phyloP scores from a whole-genome alignment of 2,113 vertebrate species.

The Clarias gariepinus region DNA sequence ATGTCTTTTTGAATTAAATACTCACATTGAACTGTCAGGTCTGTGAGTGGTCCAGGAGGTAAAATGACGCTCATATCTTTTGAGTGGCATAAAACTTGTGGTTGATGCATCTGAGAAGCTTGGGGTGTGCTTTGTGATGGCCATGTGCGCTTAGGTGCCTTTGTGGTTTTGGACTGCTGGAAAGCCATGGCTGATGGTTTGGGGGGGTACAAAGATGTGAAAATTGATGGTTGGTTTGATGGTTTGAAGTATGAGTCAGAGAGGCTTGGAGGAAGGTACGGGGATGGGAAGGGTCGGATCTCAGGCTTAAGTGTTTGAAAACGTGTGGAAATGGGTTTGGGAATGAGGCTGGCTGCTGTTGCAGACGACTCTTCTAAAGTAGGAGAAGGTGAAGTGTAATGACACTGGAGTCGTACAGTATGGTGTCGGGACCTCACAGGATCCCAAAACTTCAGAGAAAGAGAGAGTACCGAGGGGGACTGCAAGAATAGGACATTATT shows the following conservation, averaged over 20 bases:
- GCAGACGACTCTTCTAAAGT: not conserved
- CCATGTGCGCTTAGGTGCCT: not conserved
- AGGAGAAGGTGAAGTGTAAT: slow-evolving; percentile 10
- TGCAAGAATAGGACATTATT: slow-evolving; percentile 23
- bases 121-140: not conserved
- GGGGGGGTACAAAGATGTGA: not conserved
- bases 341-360: not conserved
- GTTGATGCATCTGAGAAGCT: slow-evolving; percentile 21
- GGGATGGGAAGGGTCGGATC: not conserved
- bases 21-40: slow-evolving; percentile 64
- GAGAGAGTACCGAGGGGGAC: slow-evolving; percentile 55
- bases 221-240: not conserved
- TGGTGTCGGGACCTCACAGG: slow-evolving; percentile 36
- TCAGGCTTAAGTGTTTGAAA: not conserved
- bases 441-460: slow-evolving; percentile 68
- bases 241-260: not conserved
- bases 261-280: not conserved
- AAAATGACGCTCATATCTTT: slow-evolving; percentile 67
- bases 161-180: not conserved
- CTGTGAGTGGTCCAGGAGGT: slow-evolving; percentile 63
- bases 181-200: not conserved
- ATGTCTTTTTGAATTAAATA: not conserved
- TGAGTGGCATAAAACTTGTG: slow-evolving; percentile 62
- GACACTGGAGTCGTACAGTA: slow-evolving; percentile 63
- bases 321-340: not conserved